Evolutionary conservation across 2,113 vertebrate species (phyloP).

Genomic region (Pygathrix nemaeus): DNA sequence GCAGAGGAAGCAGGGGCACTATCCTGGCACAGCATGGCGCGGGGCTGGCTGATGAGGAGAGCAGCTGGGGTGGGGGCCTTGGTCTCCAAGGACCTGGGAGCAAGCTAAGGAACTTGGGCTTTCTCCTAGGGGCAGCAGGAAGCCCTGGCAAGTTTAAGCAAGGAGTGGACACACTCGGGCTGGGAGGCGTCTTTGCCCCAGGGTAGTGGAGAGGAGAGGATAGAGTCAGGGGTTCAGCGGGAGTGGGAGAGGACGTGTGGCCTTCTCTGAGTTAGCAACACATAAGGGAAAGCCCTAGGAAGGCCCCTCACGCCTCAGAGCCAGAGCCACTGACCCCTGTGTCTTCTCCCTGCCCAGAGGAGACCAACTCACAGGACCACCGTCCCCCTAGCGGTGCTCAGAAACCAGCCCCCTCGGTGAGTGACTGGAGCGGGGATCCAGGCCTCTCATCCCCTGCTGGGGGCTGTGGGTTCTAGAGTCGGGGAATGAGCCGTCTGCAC

Average conservation of each 20-base stretch:
- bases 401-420: conserved; percentile 83
- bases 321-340: conserved; percentile 42
- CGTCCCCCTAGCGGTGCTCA: conserved; percentile 78
- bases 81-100: background rate
- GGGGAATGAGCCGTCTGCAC: background rate
- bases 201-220: too few species aligned
- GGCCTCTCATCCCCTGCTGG: background rate
- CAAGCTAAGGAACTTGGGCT: background rate
- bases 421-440: conserved; percentile 40
- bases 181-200: background rate
- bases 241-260: background rate
- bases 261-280: background rate
- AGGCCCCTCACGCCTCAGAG: background rate
- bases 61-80: background rate
- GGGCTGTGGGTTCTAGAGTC: background rate
- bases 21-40: background rate
- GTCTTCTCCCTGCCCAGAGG: conserved; percentile 78
- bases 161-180: background rate
- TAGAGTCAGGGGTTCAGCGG: background rate
- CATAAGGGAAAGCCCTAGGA: rapidly evolving
- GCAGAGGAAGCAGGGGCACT: rapidly evolving
- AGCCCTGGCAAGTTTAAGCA: background rate
- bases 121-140: background rate
- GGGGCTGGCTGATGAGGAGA: background rate
- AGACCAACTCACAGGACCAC: conserved; percentile 83